Percentiles rank a stretch among this genome's conserved stretches.
Conservation (phyloP, 2,113 vertebrate genomes). For the mouse (Mus musculus) region GRCm39 chr7:52848001-52848500, state of each 20-base stretch:
- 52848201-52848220: background rate
- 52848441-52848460: background rate
- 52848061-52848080: background rate
- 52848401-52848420: background rate
- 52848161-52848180: background rate
- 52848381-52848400: background rate
- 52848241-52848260: background rate
- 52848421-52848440: background rate
- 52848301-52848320: background rate
- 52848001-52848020: background rate
- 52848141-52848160: background rate
- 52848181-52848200: no score
- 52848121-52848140: background rate
- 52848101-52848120: background rate
- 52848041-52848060: background rate
- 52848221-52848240: background rate
- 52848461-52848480: background rate
- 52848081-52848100: background rate
- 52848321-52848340: background rate
- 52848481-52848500: background rate
- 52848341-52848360: background rate
- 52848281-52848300: background rate
- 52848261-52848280: background rate
- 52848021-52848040: background rate
- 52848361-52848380: background rate